Conservation (phyloP, 2,888 invertebrate species). For the Xylota sylvarum region DNA sequence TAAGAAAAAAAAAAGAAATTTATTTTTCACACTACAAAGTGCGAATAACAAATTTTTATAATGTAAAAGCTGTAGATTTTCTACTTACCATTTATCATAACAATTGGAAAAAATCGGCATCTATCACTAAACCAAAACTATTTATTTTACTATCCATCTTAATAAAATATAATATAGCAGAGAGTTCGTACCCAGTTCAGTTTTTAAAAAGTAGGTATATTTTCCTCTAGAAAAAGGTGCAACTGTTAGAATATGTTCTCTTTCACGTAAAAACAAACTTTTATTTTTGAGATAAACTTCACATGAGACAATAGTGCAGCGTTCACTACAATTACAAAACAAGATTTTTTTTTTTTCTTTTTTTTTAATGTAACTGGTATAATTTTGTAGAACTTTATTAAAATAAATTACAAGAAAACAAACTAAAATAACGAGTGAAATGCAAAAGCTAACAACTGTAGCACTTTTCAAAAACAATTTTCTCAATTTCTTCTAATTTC, state of each 20-base stretch:
- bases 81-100: conserved; percentile 9
- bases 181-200: not conserved
- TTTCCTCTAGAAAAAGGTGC: not conserved
- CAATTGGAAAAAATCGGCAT: not conserved
- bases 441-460: conserved; percentile 41
- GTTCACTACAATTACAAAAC: not conserved
- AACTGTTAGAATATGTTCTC: not conserved
- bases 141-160: conserved; percentile 5
- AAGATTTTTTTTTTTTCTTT: not conserved
- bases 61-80: not conserved
- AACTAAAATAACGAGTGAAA: conserved; percentile 36
- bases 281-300: not conserved
- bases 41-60: not conserved
- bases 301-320: not conserved
- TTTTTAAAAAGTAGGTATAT: not conserved
- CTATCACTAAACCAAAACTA: conserved; percentile 10
- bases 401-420: conserved; percentile 38
- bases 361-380: not conserved
- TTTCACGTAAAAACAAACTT: not conserved
- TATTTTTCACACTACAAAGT: not conserved
- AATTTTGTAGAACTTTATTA: not conserved
- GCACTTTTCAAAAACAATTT: conserved; percentile 34
- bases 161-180: not conserved
- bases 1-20: not conserved
- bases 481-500: conserved; percentile 21